These are phyloP conservation scores for Odontamblyopus rebecca DNA, from an alignment of 2,797 vertebrate species.

Conservation along the genomic window DNA sequence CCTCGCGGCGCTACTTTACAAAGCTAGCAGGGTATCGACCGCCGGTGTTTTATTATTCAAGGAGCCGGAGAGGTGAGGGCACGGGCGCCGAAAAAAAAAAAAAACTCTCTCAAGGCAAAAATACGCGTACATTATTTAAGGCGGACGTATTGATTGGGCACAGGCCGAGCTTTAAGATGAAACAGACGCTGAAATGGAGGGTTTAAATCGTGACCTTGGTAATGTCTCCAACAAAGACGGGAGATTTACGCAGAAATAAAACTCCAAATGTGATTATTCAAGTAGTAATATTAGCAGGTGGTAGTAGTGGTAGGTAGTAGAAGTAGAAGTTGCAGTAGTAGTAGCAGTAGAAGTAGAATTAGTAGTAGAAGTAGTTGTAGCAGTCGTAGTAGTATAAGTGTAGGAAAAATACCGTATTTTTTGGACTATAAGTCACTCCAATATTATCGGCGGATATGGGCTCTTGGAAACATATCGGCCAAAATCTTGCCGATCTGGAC, in stretches of 20 bases:
- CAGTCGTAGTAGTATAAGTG: no score
- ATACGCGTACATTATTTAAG: neutral
- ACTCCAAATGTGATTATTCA: neutral
- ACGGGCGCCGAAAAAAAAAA: no score
- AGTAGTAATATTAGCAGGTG: neutral
- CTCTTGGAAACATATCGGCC: no score
- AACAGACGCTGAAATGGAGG: slow-evolving; percentile 20
- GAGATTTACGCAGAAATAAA: slow-evolving; percentile 34
- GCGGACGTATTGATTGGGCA: slow-evolving; percentile 28
- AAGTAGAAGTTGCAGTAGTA: no score
- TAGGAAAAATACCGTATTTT: no score
- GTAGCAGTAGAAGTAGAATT: no score
- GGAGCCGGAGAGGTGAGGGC: slow-evolving; percentile 6
- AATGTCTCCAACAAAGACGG: slow-evolving; percentile 37
- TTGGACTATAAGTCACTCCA: no score
- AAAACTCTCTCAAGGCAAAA: no score
- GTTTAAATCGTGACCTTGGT: slow-evolving; percentile 46
- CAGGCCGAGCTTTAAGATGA: slow-evolving; percentile 22
- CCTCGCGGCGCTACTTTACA: slow-evolving; percentile 35
- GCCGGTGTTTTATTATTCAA: slow-evolving; percentile 46
- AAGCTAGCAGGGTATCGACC: slow-evolving; percentile 56
- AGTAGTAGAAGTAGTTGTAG: no score
- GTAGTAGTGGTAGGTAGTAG: neutral
- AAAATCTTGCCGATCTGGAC: no score
- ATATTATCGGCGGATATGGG: no score